Base-by-base conservation (phyloP, 2,113 vertebrate species). In the Catharus fuscescens region DNA sequence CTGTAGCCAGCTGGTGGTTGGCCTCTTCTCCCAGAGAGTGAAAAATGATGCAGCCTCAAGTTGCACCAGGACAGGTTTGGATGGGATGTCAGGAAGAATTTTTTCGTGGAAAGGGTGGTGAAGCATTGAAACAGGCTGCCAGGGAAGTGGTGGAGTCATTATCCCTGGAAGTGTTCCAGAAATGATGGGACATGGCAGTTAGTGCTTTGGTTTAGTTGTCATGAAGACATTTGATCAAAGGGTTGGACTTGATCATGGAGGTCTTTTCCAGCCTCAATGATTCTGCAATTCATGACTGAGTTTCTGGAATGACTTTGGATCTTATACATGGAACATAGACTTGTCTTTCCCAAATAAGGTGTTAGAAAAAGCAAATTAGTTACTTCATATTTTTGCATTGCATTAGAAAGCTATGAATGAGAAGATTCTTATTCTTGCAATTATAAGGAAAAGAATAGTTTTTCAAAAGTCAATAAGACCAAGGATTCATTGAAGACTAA, bases 1-100 rank as follows among this genome's bases (percentile, higher is more conserved):
- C 12, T 38, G 36, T 38, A 50, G 26, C 44, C 31, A 9, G 9
- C 2, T 88, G 34, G 31, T 25, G 36, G 1, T 50, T 0, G 0
- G 20, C 31, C 31, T 57, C 59, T 64, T 57, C 42, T 72, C 44
- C 36, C 8, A 28, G 6, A 26, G 31, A 80, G 20, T 20, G 11
- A 14, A 42, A 72, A 52, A 44, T 26, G 21, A 50, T 34, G 23
- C 34, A 26, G 31, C 36, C 36, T 64, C 25, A 18, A 10, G 34
- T 14, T 48, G 25, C 9, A 12, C 14, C 31, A 42, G 31, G 7
- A 48, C 26, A 50, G 8, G 6, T 19, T 61, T 1, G 1, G 14
- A 4, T 15, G 42, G 18, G 59, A 57, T 18, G 32, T 57, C 18
- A 36, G 36, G 25, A 57, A 44, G 12, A 66, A 4, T 28, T 59